Percentiles rank a stretch among this genome's conserved stretches.
Conservation (phyloP, 2,113 vertebrate genomes). For the Cephalopterus ornatus region DNA sequence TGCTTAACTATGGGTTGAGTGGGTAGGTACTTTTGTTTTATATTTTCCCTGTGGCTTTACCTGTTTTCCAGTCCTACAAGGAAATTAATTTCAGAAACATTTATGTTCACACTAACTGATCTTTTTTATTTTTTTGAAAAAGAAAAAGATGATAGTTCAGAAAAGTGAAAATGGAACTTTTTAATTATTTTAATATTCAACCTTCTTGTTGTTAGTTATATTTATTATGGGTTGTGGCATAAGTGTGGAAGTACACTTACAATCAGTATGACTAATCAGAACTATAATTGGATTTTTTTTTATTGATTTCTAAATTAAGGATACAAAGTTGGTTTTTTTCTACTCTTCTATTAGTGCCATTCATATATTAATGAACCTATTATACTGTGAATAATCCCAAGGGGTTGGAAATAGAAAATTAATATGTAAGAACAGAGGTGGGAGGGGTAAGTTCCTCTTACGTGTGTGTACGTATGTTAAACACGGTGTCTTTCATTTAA, state of each 20-base stretch:
- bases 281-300: background rate
- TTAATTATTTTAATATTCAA: background rate
- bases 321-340: background rate
- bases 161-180: background rate
- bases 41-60: background rate
- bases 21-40: background rate
- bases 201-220: background rate
- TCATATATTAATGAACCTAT: background rate
- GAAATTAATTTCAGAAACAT: background rate
- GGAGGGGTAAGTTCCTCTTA: background rate
- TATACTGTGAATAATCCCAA: background rate
- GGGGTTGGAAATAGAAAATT: background rate
- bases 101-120: background rate
- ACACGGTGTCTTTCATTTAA: background rate
- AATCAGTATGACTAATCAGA: background rate
- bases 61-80: background rate
- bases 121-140: background rate
- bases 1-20: background rate
- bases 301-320: background rate
- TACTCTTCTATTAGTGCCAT: background rate
- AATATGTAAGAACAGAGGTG: accelerated
- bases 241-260: background rate
- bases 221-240: background rate
- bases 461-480: background rate
- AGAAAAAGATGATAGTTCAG: background rate